Evolutionary conservation across 2,113 vertebrate genomes (phyloP).

Genomic region (Mus spicilegus): DNA sequence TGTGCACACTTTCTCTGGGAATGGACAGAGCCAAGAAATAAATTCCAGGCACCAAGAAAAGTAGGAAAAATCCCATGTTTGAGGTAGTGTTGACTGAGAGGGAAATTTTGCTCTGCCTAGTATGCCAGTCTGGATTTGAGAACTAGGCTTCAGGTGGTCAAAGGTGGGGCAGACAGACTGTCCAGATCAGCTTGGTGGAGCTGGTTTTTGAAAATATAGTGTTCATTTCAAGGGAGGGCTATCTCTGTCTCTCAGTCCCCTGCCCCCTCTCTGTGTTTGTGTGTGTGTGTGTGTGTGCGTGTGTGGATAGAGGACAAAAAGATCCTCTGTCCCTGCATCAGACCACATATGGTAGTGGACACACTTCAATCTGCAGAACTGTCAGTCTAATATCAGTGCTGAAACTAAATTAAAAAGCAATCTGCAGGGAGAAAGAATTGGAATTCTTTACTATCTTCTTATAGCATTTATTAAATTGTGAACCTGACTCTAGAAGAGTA

Average conservation of each 20-base stretch:
- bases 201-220: not conserved
- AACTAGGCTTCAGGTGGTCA: not conserved
- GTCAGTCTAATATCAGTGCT: conserved; percentile 1
- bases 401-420: conserved; percentile 67
- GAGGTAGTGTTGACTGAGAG: too few species aligned
- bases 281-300: not conserved
- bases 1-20: not conserved
- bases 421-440: conserved; percentile 50
- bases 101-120: not conserved
- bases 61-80: not conserved
- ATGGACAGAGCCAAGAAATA: not conserved
- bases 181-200: not conserved
- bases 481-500: conserved; percentile 29
- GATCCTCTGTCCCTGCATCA: not conserved
- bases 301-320: not conserved
- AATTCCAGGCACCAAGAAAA: not conserved
- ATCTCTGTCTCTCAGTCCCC: not conserved
- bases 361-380: conserved; percentile 38
- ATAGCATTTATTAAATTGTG: conserved; percentile 81
- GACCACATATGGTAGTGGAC: not conserved
- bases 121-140: not conserved
- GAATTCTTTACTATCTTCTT: conserved; percentile 54
- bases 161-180: not conserved
- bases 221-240: not conserved
- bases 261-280: not conserved